phyloP scores from a whole-genome alignment of 2,888 invertebrate species.

The Catonia carolina region DNA sequence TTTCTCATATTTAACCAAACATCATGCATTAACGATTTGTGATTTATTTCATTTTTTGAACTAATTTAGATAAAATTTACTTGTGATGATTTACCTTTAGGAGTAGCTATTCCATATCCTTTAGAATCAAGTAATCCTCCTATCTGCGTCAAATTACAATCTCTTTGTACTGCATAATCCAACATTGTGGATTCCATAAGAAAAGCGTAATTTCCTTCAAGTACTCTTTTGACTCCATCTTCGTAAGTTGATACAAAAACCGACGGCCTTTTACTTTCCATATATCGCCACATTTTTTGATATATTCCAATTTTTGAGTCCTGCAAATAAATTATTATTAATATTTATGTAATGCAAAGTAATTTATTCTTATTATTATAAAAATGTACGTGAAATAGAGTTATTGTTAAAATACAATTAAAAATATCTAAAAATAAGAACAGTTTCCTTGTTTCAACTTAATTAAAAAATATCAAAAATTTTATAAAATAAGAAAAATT shows the following conservation, averaged over 20 bases:
- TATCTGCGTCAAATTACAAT: conserved; percentile 96
- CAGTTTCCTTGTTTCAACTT: no score
- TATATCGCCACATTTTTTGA: conserved; percentile 92
- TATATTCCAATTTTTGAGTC: conserved; percentile 86
- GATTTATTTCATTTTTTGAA: no score
- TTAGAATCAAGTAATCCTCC: conserved; percentile 78
- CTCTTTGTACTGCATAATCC: conserved; percentile 89
- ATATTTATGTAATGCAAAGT: no score
- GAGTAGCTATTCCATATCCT: conserved; percentile 95
- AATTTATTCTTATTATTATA: no score
- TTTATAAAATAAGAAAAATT: no score
- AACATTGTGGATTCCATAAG: conserved; percentile 98
- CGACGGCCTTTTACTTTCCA: conserved; percentile 72
- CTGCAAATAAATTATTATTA: conserved; percentile 45
- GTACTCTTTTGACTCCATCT: conserved; percentile 80
- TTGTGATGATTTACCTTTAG: conserved; percentile 57
- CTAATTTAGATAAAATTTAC: no score
- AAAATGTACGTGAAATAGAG: no score
- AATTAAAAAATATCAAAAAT: no score
- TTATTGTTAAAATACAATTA: no score
- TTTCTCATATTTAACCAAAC: no score
- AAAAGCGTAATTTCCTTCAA: conserved; percentile 90
- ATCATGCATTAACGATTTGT: no score
- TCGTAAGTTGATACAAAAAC: conserved; percentile 86
- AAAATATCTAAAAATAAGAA: no score